Evolutionary conservation across 2,888 invertebrate species (phyloP).

Genomic region (Eremobia ochroleuca): DNA sequence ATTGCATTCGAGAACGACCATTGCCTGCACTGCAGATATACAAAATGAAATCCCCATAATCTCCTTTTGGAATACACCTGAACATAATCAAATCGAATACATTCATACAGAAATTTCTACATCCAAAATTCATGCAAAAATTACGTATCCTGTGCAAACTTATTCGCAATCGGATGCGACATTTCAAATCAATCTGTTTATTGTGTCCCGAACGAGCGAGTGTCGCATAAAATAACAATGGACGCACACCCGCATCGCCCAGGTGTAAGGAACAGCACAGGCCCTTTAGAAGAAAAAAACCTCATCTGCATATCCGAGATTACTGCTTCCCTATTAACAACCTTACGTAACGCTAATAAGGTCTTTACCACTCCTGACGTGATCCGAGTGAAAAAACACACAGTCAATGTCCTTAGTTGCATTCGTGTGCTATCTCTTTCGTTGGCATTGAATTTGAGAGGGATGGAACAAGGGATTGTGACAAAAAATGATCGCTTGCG

Average conservation of each 20-base stretch:
- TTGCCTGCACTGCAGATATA: background rate
- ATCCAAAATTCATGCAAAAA: conserved; percentile 28
- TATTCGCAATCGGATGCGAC: conserved; percentile 31
- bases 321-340: conserved; percentile 35
- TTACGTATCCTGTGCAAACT: conserved; percentile 6
- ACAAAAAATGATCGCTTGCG: conserved; percentile 68
- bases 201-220: conserved; percentile 54
- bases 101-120: conserved; percentile 11
- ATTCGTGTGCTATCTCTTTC: conserved; percentile 58
- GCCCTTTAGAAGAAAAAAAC: conserved; percentile 53
- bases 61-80: background rate
- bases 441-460: conserved; percentile 12
- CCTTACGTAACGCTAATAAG: conserved; percentile 43
- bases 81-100: conserved; percentile 3
- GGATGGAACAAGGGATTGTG: conserved; percentile 54
- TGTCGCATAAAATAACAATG: conserved; percentile 64
- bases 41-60: background rate
- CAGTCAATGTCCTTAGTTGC: conserved; percentile 65
- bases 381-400: conserved; percentile 41
- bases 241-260: conserved; percentile 60
- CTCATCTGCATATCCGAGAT: conserved; percentile 60
- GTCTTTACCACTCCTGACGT: conserved; percentile 23
- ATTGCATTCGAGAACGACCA: background rate
- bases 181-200: conserved; percentile 60
- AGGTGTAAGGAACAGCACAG: conserved; percentile 63